These are phyloP conservation scores for Melitaea cinxia DNA, from an alignment of 1,140 invertebrate genomes.

Conservation along the genomic window DNA sequence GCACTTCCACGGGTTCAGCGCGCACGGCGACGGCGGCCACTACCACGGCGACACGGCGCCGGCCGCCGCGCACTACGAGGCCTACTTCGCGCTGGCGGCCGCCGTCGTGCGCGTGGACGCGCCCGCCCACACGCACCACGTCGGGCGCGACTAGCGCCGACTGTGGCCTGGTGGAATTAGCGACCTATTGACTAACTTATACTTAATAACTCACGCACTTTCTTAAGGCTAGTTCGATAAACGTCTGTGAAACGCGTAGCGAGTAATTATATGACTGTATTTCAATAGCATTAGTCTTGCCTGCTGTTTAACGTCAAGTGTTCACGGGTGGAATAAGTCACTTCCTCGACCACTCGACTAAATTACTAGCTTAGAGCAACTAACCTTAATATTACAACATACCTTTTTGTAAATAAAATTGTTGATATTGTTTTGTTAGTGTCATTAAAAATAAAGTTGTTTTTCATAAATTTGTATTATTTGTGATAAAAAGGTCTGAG, in stretches of 20 bases:
- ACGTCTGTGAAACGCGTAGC: too few species aligned
- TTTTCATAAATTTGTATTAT: too few species aligned
- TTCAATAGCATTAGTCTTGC: too few species aligned
- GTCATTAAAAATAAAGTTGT: not conserved
- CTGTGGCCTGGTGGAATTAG: not conserved
- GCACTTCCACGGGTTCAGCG: slow-evolving; percentile 96
- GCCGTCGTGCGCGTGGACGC: slow-evolving; percentile 90
- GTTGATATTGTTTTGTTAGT: not conserved
- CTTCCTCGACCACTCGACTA: too few species aligned
- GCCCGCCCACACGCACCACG: slow-evolving; percentile 82
- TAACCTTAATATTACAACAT: not conserved
- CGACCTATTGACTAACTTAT: too few species aligned
- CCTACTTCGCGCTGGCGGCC: slow-evolving; percentile 91
- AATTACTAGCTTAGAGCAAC: too few species aligned
- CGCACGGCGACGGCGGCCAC: slow-evolving; percentile 95
- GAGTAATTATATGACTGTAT: too few species aligned
- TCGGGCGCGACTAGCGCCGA: slow-evolving; percentile 77
- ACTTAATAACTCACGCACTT: too few species aligned
- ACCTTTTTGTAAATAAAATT: not conserved
- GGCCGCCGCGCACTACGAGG: slow-evolving; percentile 91
- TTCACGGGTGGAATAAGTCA: too few species aligned
- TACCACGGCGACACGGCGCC: slow-evolving; percentile 97
- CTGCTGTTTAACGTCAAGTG: too few species aligned
- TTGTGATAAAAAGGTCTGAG: too few species aligned
- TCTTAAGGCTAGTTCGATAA: too few species aligned